These are phyloP conservation scores for Cetoscarus ocellatus DNA, from an alignment of 2,797 vertebrate species.

Conservation along the genomic window DNA sequence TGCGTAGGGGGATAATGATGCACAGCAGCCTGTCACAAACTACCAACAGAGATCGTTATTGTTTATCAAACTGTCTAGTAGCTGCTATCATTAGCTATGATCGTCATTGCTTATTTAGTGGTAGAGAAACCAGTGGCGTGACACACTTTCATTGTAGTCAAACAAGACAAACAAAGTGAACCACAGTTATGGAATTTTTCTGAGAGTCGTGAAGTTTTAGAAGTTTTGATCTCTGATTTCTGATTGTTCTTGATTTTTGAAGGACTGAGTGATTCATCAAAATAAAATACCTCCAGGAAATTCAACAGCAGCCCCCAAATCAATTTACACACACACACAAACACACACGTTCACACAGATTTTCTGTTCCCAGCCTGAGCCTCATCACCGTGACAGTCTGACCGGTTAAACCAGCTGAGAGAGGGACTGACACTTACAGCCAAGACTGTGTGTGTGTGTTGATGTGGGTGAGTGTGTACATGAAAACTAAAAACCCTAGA, in stretches of 20 bases:
- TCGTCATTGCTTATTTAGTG: too few species aligned
- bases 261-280: neutral
- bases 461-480: constrained; percentile 14
- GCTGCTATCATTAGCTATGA: too few species aligned
- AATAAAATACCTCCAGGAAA: neutral
- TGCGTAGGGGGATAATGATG: too few species aligned
- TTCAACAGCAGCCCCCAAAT: neutral
- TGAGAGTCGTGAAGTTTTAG: too few species aligned
- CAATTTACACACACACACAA: neutral
- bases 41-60: too few species aligned
- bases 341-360: neutral
- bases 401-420: constrained; percentile 28
- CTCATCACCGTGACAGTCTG: constrained; percentile 1
- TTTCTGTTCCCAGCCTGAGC: neutral
- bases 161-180: too few species aligned
- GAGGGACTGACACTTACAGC: neutral
- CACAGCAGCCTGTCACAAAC: too few species aligned
- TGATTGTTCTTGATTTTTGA: neutral
- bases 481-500: constrained; percentile 33
- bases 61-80: too few species aligned
- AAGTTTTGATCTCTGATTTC: neutral
- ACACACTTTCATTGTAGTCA: too few species aligned
- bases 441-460: constrained; percentile 17
- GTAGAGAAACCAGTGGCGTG: too few species aligned
- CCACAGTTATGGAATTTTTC: too few species aligned